These are phyloP conservation scores for Drosophila stalkeri DNA, from an alignment of 2,888 invertebrate genomes.

Conservation along the genomic window DNA sequence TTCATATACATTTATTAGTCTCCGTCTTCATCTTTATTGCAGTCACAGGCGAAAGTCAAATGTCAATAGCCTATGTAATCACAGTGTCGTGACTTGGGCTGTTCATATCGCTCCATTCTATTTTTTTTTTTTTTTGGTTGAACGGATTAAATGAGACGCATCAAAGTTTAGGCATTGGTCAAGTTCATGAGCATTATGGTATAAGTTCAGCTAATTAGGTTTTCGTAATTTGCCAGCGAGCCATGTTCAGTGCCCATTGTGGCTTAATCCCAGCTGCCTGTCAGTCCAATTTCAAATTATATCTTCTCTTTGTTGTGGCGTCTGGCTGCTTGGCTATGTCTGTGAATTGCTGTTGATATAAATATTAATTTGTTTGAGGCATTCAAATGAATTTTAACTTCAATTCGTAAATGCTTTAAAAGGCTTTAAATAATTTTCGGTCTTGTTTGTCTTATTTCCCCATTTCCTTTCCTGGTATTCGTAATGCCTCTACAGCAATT, in stretches of 20 bases:
- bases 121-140: background rate
- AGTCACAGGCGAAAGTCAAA: conserved; percentile 51
- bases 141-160: conserved; percentile 21
- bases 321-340: conserved; percentile 7
- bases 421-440: background rate
- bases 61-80: conserved; percentile 58
- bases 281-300: conserved; percentile 11
- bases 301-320: conserved; percentile 26
- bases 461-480: background rate
- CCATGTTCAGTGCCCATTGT: conserved; percentile 61
- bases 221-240: conserved; percentile 41
- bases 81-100: conserved; percentile 26
- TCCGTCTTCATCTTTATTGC: conserved; percentile 13
- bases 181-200: conserved; percentile 32
- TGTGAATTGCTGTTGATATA: conserved; percentile 10
- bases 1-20: conserved; percentile 31
- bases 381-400: background rate
- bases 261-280: conserved; percentile 24
- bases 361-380: conserved; percentile 19
- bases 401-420: background rate
- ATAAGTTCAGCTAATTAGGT: conserved; percentile 66
- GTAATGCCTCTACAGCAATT: conserved; percentile 9
- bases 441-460: background rate
- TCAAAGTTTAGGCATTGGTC: conserved; percentile 38
- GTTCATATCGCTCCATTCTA: background rate